A percentile compares a stretch with the other conserved stretches of the same genome.
Evolutionary conservation across 2,113 vertebrate genomes (phyloP).

Genomic region (Oryctolagus cuniculus): mOryCun1.1 NC_091434.1:126478501-126479000

Average conservation of each 20-base stretch:
- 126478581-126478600: neutral
- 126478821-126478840: neutral
- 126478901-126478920: neutral
- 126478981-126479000: neutral
- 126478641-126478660: too few relatives aligned
- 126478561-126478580: too few relatives aligned
- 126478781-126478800: neutral
- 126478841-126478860: neutral
- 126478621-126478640: neutral
- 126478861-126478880: neutral
- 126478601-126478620: neutral
- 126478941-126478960: neutral
- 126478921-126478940: neutral
- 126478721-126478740: neutral
- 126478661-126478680: too few relatives aligned
- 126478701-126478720: neutral
- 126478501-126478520: neutral
- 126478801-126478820: neutral
- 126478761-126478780: neutral
- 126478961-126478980: neutral
- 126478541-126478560: neutral
- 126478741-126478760: neutral
- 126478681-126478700: neutral
- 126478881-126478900: neutral
- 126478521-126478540: fast-evolving